phyloP scores from a whole-genome alignment of 2,888 invertebrate species.

The Eupithecia abbreviata region DNA sequence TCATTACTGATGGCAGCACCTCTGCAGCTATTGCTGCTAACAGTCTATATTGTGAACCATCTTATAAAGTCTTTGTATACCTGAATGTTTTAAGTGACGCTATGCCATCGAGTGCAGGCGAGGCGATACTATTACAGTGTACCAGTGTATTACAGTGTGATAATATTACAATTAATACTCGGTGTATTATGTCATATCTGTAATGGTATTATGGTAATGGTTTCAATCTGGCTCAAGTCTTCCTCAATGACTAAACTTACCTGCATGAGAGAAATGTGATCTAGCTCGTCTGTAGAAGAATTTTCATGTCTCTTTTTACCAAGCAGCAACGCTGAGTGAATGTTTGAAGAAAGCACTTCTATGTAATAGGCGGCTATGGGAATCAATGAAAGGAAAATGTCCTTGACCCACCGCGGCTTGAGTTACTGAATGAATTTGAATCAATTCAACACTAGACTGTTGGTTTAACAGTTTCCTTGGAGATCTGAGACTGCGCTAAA shows the following conservation, averaged over 20 bases:
- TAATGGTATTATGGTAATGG: no score
- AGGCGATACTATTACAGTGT: slow-evolving; percentile 68
- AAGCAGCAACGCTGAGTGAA: not conserved
- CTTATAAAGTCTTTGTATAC: slow-evolving; percentile 92
- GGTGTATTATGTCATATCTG: no score
- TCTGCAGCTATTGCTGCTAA: slow-evolving; percentile 88
- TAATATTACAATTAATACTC: no score
- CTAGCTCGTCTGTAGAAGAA: not conserved
- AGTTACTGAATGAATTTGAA: slow-evolving; percentile 8
- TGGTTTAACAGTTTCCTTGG: slow-evolving; percentile 19
- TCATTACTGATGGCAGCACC: slow-evolving; percentile 91
- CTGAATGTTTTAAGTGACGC: slow-evolving; percentile 97
- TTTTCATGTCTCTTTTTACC: not conserved
- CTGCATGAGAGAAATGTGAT: no score
- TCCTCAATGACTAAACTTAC: no score
- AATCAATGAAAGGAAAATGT: not conserved
- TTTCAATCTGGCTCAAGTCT: no score
- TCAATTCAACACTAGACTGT: slow-evolving; percentile 4
- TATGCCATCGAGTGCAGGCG: slow-evolving; percentile 93
- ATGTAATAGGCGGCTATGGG: no score
- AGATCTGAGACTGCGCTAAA: slow-evolving; percentile 17
- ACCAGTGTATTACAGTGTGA: no score
- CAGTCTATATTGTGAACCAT: slow-evolving; percentile 62
- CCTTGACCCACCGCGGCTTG: not conserved
- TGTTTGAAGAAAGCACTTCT: not conserved